These are phyloP conservation scores for Tichodroma muraria DNA, from an alignment of 2,113 vertebrate species.

Conservation along the genomic window DNA sequence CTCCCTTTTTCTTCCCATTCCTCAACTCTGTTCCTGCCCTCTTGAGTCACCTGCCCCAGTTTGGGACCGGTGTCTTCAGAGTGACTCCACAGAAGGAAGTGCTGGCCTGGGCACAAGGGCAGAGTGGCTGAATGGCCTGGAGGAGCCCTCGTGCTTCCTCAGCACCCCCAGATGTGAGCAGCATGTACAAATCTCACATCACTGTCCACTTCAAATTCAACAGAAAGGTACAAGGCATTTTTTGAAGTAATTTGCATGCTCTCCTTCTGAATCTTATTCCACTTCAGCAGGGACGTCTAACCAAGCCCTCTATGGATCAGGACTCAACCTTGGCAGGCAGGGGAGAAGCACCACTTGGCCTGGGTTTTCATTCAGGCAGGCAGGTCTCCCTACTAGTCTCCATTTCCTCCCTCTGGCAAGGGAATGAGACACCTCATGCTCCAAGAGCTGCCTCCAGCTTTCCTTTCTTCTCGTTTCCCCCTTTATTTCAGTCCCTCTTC, in stretches of 20 bases:
- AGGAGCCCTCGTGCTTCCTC: not conserved
- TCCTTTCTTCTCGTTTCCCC: not conserved
- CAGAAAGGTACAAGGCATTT: not conserved
- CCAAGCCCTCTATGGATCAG: not conserved
- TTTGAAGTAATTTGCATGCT: not conserved
- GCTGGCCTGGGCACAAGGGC: not conserved
- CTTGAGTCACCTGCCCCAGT: not conserved
- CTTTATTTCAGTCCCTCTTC: not conserved
- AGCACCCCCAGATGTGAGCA: fast-evolving
- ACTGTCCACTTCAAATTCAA: not conserved
- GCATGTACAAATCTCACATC: fast-evolving
- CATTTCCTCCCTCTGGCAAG: not conserved
- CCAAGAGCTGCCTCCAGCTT: not conserved
- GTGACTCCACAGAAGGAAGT: not conserved
- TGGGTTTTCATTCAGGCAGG: not conserved
- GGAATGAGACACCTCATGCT: not conserved
- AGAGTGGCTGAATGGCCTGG: not conserved
- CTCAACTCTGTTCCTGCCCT: not conserved
- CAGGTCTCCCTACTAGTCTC: not conserved
- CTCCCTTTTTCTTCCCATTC: not conserved
- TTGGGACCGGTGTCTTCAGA: not conserved
- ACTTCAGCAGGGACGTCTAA: not conserved
- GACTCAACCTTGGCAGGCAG: not conserved
- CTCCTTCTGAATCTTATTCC: not conserved
- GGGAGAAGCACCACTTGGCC: not conserved